A percentile compares a stretch with the other conserved stretches of the same genome.
These are phyloP conservation scores for Paramormyrops kingsleyae DNA, from an alignment of 2,113 vertebrate genomes.

Conservation along the genomic window DNA sequence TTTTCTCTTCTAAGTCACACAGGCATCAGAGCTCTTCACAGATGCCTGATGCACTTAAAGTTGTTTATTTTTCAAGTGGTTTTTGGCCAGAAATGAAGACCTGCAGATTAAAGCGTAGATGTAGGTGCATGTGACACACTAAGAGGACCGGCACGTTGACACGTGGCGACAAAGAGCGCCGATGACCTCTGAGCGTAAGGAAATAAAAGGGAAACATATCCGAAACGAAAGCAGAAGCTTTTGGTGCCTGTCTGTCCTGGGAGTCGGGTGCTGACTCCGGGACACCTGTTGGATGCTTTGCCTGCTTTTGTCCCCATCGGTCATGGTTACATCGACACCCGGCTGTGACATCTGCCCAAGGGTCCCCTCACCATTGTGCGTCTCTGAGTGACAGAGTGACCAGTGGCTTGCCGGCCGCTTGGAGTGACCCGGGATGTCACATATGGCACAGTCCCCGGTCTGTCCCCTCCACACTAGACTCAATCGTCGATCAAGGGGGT, in stretches of 20 bases:
- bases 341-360: slow-evolving; percentile 22
- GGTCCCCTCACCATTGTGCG: neutral
- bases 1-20: neutral
- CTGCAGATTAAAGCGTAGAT: neutral
- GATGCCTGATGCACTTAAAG: neutral
- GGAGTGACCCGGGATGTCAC: slow-evolving; percentile 3
- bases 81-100: neutral
- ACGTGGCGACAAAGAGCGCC: neutral
- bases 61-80: neutral
- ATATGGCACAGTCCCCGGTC: slow-evolving; percentile 20
- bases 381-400: slow-evolving; percentile 1
- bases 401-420: neutral
- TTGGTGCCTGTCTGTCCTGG: neutral
- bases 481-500: neutral
- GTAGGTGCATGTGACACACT: neutral
- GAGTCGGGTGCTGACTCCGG: neutral
- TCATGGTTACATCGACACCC: slow-evolving; percentile 19
- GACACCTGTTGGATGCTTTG: slow-evolving; percentile 1
- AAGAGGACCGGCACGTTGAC: neutral
- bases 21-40: neutral
- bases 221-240: neutral
- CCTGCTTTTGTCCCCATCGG: neutral
- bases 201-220: neutral
- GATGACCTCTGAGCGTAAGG: neutral
- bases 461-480: slow-evolving; percentile 22